These are phyloP conservation scores for Sericinus montela DNA, from an alignment of 2,888 invertebrate species.

Conservation along the genomic window DNA sequence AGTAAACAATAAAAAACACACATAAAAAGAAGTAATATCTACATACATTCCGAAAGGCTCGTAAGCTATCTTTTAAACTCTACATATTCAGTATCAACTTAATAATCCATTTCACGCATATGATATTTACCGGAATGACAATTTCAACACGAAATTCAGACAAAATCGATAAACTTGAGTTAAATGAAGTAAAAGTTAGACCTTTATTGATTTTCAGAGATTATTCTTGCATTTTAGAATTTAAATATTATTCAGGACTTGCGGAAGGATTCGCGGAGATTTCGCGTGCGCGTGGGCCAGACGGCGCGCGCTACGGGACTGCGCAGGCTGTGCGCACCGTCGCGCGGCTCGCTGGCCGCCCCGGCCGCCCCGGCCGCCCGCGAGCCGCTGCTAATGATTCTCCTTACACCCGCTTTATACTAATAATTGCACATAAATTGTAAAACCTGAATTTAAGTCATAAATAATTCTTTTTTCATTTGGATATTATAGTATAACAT, in stretches of 20 bases:
- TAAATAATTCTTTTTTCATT: too few species aligned
- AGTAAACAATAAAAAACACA: not conserved
- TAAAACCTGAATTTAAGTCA: too few species aligned
- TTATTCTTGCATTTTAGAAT: not conserved
- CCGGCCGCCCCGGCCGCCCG: conserved; percentile 27
- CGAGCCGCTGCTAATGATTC: conserved; percentile 66
- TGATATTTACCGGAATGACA: conserved; percentile 4
- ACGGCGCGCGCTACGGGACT: conserved; percentile 68
- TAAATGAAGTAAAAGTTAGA: not conserved
- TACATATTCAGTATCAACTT: conserved; percentile 16
- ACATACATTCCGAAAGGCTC: conserved; percentile 3
- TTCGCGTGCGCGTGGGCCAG: conserved; percentile 68
- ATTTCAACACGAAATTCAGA: not conserved
- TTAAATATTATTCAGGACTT: conserved; percentile 24
- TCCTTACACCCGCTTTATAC: conserved; percentile 19
- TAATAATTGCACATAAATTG: not conserved
- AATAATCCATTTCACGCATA: conserved; percentile 17
- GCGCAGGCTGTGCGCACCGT: conserved; percentile 30
- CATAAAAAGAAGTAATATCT: not conserved
- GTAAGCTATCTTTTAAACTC: conserved; percentile 17
- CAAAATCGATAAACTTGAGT: not conserved
- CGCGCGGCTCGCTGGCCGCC: not conserved
- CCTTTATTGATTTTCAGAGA: not conserved
- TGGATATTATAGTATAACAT: too few species aligned
- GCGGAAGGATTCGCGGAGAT: conserved; percentile 43